Evolutionary conservation across 2,113 vertebrate species (phyloP), one percentile per base, ranked within the genome.

Genomic region (Coryphaenoides rupestris): DNA sequence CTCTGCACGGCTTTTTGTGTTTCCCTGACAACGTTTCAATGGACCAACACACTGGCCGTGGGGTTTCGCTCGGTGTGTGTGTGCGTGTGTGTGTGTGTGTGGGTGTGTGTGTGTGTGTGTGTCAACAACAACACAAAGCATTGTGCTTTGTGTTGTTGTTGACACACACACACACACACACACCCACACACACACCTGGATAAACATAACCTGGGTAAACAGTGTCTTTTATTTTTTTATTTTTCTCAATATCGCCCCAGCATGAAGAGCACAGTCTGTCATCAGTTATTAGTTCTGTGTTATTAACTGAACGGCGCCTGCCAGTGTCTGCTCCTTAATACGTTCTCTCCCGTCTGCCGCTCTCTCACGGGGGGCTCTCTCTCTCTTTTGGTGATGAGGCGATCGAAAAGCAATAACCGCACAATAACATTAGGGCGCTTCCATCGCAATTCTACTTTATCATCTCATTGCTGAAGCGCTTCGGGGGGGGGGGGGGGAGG

Each of bases 381-480:
- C 71, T 76, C 74, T 82, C 76, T 81, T 81, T 85, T 69, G 68
- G 84, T 85, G 76, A 81, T 76, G 64, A 80, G 79, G 69, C 74
- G 67, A 80, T 78, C 17, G 73, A 78, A 84, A 80, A 85, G 74
- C 82, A 86, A 88, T 86, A 86, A 84, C 74, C 66, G 73, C 77
- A 76, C 74, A 73, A 77, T 81, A 66, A 70, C 75, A 81, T 81
- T 85, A 77, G 66, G 61, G 71, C n/a, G 66, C 69, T 80, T 79
- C 74, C 50, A 66, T 66, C 66, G 69, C 74, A 71, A 40, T 64
- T 86, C 70, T 63, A 59, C 72, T 60, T 60, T 67, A 72, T 77
- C 55, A 46, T 45, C n/a, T 78, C 80, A 79, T 79, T 74, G 75
- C 69, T 63, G 66, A 66, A 80, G 73, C 75, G 59, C 73, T 80